These are phyloP conservation scores for Lates calcarifer DNA, from an alignment of 2,113 vertebrate genomes.

Conservation along the genomic window DNA sequence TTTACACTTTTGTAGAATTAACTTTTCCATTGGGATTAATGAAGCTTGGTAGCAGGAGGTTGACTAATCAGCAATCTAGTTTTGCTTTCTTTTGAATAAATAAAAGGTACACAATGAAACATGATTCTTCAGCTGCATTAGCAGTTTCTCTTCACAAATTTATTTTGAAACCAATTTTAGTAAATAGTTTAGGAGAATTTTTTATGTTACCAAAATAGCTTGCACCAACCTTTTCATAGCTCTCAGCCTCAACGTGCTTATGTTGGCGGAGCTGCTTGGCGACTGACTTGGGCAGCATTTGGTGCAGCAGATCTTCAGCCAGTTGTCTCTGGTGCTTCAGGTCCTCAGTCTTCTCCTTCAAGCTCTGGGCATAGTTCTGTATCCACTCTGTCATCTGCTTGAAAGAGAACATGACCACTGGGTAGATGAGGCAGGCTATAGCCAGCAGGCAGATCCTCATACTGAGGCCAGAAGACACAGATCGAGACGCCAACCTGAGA, in stretches of 20 bases:
- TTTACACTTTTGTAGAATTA: too few species aligned
- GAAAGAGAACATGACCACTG: constrained; percentile 88
- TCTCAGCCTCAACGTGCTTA: constrained; percentile 91
- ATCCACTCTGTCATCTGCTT: constrained; percentile 92
- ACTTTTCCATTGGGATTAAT: not conserved
- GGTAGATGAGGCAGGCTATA: constrained; percentile 89
- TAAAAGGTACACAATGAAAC: not conserved
- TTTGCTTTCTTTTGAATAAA: not conserved
- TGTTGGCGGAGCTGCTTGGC: constrained; percentile 88
- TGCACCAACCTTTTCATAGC: constrained; percentile 88
- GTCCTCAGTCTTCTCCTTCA: constrained; percentile 87
- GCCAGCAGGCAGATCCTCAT: constrained; percentile 85
- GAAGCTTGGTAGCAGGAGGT: not conserved
- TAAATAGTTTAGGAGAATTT: not conserved
- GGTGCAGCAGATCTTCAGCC: constrained; percentile 91
- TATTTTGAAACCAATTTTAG: not conserved
- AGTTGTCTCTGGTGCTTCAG: constrained; percentile 86
- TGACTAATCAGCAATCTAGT: not conserved
- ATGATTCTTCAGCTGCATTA: not conserved
- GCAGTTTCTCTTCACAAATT: not conserved
- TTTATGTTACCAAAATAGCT: not conserved
- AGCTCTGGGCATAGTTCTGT: constrained; percentile 84
- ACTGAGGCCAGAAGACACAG: constrained; percentile 81
- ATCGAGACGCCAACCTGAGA: constrained; percentile 80
- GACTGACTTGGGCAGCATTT: constrained; percentile 93